Conservation (phyloP, 2,113 vertebrate genomes). For the pig (Sus scrofa) region T2T-Sscrofa CM000822.6:28966501-28967000, state of each 20-base stretch:
- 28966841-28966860: neutral
- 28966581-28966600: neutral
- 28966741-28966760: neutral
- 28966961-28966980: neutral
- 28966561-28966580: neutral
- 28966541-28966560: neutral
- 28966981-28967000: neutral
- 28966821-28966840: neutral
- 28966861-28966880: neutral
- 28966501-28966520: neutral
- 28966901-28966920: neutral
- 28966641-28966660: neutral
- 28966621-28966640: neutral
- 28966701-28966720: neutral
- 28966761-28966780: neutral
- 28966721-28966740: neutral
- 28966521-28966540: neutral
- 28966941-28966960: neutral
- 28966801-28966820: neutral
- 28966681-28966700: neutral
- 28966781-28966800: neutral
- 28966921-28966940: neutral
- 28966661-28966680: neutral
- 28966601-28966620: neutral
- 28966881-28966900: neutral